Base-by-base conservation (phyloP, 2,113 vertebrate species). In the Sander lucioperca region DNA sequence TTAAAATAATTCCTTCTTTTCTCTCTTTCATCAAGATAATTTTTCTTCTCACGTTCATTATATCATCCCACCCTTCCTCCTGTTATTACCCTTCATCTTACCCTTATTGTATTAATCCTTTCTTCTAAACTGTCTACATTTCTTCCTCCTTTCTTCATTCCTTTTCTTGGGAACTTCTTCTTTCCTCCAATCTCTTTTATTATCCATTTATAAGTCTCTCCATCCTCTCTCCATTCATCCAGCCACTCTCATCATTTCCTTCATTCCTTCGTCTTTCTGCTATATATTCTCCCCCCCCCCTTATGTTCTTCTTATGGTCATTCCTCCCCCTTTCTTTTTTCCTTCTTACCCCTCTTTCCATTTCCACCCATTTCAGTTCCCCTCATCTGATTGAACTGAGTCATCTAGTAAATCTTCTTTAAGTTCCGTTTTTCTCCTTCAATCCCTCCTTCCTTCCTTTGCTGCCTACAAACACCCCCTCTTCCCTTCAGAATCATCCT, bases 401-500 rank as follows among this genome's bases (percentile, higher is more conserved):
- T 47, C 50, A 3, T 27, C 54, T 50, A 43, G 9, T 11, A 79
- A 62, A 65, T 62, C 36, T 62, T 75, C 47, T 56, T 77, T 33
- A 77, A 25, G 51, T 19, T 48, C 6, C 5, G 2, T 51, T 74
- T 56, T 18, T 73, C 39, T 58, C 13, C n/a, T 39, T 19, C 11
- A 33, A 43, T 30, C 7, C 21, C 16, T 30, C 19, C 56, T 63
- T 68, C 3, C 30, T 56, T 57, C 11, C 51, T 30, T 74, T 9
- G 43, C 23, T 43, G 0, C 23, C 21, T 47, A 36, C 23, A 3
- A 56, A 39, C 4, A 2, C 18, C 48, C 27, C 2, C 11, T 18
- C 57, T 45, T 21, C 50, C 33, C 36, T 53, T 66, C 74, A 19
- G 30, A 47, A 13, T 77, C 79, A 57, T 61, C 65, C 64, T 62